Conservation (phyloP, 2,113 vertebrate species). For the Carlito syrichta region DNA sequence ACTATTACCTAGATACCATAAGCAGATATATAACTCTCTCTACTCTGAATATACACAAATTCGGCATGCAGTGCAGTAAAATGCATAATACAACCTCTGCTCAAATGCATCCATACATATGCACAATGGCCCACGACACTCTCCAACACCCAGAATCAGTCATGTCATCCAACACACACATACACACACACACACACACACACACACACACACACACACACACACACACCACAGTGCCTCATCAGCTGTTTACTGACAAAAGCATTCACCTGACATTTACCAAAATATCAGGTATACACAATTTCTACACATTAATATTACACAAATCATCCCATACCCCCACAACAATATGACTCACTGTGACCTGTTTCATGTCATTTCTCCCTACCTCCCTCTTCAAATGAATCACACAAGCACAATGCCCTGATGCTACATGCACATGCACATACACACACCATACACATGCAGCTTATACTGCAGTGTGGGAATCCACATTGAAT, state of each 20-base stretch:
- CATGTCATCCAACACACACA: too few relatives aligned
- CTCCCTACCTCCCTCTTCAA: neutral
- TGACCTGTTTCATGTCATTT: neutral
- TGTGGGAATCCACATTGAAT: too few relatives aligned
- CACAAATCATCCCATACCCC: neutral
- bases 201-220: neutral
- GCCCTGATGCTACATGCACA: neutral
- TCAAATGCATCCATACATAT: too few relatives aligned
- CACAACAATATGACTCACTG: neutral
- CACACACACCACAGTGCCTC: too few relatives aligned
- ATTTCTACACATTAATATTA: neutral
- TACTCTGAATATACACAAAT: too few relatives aligned
- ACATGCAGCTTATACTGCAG: neutral
- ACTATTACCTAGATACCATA: too few relatives aligned
- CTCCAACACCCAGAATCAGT: neutral
- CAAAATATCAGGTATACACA: neutral
- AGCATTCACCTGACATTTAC: neutral
- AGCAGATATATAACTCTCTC: too few relatives aligned
- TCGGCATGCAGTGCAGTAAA: too few relatives aligned
- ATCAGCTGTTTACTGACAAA: neutral
- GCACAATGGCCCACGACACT: too few relatives aligned
- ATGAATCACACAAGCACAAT: neutral
- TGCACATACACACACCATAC: neutral
- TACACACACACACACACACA: neutral
- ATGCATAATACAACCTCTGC: too few relatives aligned